Percentiles rank a stretch among this genome's conserved stretches.
Conservation (phyloP, 2,888 invertebrate species). For the Leucophora obtusa region DNA sequence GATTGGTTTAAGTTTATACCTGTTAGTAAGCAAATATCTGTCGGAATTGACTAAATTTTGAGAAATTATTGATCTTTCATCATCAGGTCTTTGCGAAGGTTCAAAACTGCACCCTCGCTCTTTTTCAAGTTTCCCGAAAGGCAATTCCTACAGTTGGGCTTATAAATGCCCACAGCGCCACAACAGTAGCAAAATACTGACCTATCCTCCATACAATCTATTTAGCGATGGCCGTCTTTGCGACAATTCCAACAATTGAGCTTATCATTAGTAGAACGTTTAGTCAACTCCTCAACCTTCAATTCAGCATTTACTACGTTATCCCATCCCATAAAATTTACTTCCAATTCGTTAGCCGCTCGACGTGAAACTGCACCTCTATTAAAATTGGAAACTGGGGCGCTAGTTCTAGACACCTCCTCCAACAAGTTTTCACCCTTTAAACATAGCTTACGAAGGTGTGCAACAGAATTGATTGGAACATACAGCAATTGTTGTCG, state of each 20-base stretch:
- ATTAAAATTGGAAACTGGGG: neutral
- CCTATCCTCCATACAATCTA: slow-evolving; percentile 24
- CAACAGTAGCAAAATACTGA: slow-evolving; percentile 39
- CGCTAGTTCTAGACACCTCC: neutral
- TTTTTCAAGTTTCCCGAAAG: no score
- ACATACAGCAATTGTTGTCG: slow-evolving; percentile 38
- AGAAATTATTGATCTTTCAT: no score
- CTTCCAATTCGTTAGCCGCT: neutral
- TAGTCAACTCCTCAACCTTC: no score
- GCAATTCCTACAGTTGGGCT: slow-evolving; percentile 23
- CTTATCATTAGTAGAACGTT: neutral
- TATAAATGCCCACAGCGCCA: slow-evolving; percentile 1
- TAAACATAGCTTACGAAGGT: slow-evolving; percentile 27
- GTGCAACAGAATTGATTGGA: slow-evolving; percentile 33
- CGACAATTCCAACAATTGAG: slow-evolving; percentile 35
- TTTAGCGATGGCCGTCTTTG: slow-evolving; percentile 21
- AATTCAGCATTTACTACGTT: no score
- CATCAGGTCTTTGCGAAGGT: no score
- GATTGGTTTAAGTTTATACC: slow-evolving; percentile 9
- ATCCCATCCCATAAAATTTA: neutral
- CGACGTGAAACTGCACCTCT: neutral
- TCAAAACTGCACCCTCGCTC: no score
- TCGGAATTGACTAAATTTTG: no score
- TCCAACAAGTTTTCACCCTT: slow-evolving; percentile 40
- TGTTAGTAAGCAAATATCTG: no score